Evolutionary conservation across 2,113 vertebrate genomes (phyloP).

Genomic region (Pogonocichla stellata): DNA sequence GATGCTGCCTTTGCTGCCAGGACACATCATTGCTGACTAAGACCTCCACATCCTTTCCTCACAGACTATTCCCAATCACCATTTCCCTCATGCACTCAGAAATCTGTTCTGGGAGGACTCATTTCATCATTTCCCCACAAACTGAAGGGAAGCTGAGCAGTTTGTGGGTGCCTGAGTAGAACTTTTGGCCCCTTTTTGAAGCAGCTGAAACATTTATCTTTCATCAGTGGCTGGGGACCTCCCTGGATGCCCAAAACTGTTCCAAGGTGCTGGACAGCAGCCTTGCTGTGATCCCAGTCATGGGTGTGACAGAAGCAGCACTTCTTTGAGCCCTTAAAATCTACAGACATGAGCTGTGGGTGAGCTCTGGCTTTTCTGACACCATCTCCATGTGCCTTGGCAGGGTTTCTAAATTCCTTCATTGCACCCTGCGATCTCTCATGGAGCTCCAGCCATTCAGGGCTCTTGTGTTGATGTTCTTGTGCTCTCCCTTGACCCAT

Average conservation of each 20-base stretch:
- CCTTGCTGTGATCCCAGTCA: neutral
- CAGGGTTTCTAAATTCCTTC: neutral
- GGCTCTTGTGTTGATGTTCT: neutral
- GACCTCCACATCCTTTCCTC: fast-evolving
- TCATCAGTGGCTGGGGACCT: neutral
- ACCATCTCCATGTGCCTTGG: neutral
- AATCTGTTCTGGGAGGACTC: neutral
- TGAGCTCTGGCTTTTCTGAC: neutral
- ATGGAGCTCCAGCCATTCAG: fast-evolving
- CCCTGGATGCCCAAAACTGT: neutral
- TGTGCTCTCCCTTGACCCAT: neutral
- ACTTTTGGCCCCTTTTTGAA: neutral
- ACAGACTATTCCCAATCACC: neutral
- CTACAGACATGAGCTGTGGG: neutral
- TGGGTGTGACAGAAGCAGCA: neutral
- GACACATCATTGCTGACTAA: neutral
- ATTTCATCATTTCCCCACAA: neutral
- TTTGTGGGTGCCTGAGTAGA: neutral
- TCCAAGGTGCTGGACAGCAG: neutral
- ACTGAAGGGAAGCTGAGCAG: neutral
- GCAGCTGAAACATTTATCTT: neutral
- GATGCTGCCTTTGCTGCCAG: neutral
- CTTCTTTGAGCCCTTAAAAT: neutral
- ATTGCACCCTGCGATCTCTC: fast-evolving
- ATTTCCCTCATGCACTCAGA: neutral